Evolutionary conservation across 1,140 invertebrate species (phyloP).

Genomic region (Bombus haemorrhoidalis): DNA sequence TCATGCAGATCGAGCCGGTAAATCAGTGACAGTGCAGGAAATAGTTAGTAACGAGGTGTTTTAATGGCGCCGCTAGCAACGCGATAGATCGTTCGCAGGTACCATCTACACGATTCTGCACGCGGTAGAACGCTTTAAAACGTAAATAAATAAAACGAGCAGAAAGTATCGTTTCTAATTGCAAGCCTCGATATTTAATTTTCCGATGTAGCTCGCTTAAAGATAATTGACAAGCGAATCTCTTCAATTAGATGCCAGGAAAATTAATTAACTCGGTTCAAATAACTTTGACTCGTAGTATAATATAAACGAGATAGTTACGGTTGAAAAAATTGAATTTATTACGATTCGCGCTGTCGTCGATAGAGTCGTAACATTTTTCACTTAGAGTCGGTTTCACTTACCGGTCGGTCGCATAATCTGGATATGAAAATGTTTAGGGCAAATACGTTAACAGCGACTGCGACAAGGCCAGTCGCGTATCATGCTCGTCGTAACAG

Average conservation of each 20-base stretch:
- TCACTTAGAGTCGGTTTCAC: not conserved
- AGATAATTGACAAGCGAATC: too few species aligned
- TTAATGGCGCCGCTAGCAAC: not conserved
- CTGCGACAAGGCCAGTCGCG: not conserved
- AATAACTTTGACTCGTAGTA: too few species aligned
- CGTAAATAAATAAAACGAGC: too few species aligned
- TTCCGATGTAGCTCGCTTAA: too few species aligned
- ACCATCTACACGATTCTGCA: not conserved
- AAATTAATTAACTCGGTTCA: too few species aligned
- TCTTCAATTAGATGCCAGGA: too few species aligned
- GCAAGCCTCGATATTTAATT: too few species aligned
- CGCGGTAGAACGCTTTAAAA: too few species aligned
- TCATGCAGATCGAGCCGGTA: constrained; percentile 3
- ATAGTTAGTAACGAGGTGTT: constrained; percentile 18
- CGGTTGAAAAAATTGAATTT: not conserved
- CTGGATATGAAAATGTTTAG: not conserved
- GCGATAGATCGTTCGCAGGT: not conserved
- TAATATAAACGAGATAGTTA: too few species aligned
- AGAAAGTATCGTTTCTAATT: too few species aligned
- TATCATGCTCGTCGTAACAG: constrained; percentile 1
- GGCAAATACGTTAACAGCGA: constrained; percentile 6
- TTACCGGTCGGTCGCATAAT: not conserved
- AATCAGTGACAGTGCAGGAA: constrained; percentile 28
- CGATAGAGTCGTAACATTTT: too few species aligned
- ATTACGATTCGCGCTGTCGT: not conserved